Conservation (phyloP, 2,797 vertebrate species). For the Anableps anableps region DNA sequence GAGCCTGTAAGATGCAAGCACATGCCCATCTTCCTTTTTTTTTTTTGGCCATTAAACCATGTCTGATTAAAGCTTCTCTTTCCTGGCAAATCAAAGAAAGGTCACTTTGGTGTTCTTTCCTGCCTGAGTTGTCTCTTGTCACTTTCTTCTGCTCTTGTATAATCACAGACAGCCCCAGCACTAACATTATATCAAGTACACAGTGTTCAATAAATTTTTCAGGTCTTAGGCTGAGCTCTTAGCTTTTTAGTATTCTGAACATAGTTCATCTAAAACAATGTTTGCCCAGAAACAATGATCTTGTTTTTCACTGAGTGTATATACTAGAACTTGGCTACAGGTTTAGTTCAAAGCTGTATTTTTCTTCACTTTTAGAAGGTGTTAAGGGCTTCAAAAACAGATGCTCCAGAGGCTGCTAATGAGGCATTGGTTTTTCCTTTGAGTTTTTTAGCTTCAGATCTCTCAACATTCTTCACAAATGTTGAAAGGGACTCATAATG, state of each 20-base stretch:
- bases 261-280: not conserved
- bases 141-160: not conserved
- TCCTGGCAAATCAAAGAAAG: not conserved
- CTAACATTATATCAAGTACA: not conserved
- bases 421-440: not conserved
- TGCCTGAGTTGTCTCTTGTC: not conserved
- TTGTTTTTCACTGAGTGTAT: not conserved
- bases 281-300: not conserved
- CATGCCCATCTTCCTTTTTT: not conserved
- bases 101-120: not conserved
- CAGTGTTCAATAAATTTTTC: not conserved
- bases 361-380: not conserved
- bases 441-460: not conserved
- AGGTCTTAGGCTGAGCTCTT: not conserved
- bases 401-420: not conserved
- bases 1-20: not conserved
- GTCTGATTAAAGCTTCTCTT: not conserved
- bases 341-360: not conserved
- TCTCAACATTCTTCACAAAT: not conserved
- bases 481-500: not conserved
- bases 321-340: not conserved
- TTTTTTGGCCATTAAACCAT: not conserved
- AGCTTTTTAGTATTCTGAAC: constrained; percentile 5
- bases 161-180: not conserved
- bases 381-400: not conserved